These are phyloP conservation scores for Notechis scutatus DNA, from an alignment of 2,113 vertebrate species.

Conservation along the genomic window DNA sequence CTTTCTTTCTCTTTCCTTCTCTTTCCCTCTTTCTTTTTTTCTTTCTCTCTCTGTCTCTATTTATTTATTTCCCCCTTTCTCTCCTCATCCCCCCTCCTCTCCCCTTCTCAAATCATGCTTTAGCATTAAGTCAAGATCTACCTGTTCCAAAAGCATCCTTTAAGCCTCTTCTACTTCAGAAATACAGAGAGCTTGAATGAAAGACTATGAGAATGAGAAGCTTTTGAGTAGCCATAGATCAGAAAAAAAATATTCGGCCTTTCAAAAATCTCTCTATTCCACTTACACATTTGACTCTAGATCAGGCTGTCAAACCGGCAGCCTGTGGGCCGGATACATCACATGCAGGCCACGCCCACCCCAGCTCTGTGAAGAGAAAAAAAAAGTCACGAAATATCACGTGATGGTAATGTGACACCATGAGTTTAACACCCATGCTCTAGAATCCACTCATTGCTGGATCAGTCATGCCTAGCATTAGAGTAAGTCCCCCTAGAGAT, in stretches of 20 bases:
- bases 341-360: too few relatives aligned
- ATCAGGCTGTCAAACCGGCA: neutral
- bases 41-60: neutral
- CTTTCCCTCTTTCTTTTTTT: too few relatives aligned
- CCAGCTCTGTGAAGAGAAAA: too few relatives aligned
- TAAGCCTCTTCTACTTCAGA: neutral
- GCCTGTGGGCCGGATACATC: too few relatives aligned
- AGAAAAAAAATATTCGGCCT: neutral
- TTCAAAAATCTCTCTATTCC: neutral
- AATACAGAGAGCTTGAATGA: neutral
- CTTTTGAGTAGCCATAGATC: neutral
- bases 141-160: neutral
- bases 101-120: neutral
- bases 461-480: neutral
- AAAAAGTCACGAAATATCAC: too few relatives aligned
- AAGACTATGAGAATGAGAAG: neutral
- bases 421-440: neutral
- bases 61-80: neutral
- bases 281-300: neutral
- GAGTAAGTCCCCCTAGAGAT: neutral
- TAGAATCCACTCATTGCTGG: neutral
- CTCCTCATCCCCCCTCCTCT: neutral
- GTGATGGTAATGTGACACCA: too few relatives aligned
- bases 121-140: neutral
- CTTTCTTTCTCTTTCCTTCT: too few relatives aligned